These are phyloP conservation scores for Scylla paramamosain DNA, from an alignment of 1,140 invertebrate genomes.

Conservation along the genomic window DNA sequence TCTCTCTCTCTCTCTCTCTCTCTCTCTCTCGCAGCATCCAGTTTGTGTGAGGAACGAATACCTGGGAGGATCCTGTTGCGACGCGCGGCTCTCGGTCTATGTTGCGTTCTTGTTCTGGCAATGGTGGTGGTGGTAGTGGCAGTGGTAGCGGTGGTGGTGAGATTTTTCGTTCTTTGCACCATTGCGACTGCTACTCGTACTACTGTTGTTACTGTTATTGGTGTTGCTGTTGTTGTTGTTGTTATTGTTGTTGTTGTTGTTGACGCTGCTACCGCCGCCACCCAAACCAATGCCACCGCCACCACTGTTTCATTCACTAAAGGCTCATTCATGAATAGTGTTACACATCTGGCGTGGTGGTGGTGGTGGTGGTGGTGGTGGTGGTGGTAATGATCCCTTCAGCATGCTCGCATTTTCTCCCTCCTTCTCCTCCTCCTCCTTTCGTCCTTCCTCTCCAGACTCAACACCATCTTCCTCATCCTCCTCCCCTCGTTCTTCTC, in stretches of 20 bases:
- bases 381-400: slow-evolving; percentile 18
- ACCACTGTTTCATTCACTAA: neutral
- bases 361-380: neutral
- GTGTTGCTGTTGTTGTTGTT: no score
- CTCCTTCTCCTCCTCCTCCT: neutral
- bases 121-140: no score
- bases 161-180: no score
- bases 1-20: no score
- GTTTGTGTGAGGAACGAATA: neutral
- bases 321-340: neutral
- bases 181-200: no score
- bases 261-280: no score
- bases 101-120: neutral
- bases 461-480: neutral
- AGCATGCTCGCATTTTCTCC: neutral
- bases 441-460: neutral
- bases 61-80: neutral
- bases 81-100: neutral
- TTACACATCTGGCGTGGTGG: slow-evolving; percentile 6
- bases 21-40: neutral
- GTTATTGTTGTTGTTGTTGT: no score
- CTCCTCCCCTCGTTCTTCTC: neutral
- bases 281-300: neutral
- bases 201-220: no score
- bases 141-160: no score